Percentiles rank a stretch among this genome's conserved stretches.
Evolutionary conservation across 2,888 invertebrate genomes (phyloP).

Genomic region (Yponomeuta cagnagella): DNA sequence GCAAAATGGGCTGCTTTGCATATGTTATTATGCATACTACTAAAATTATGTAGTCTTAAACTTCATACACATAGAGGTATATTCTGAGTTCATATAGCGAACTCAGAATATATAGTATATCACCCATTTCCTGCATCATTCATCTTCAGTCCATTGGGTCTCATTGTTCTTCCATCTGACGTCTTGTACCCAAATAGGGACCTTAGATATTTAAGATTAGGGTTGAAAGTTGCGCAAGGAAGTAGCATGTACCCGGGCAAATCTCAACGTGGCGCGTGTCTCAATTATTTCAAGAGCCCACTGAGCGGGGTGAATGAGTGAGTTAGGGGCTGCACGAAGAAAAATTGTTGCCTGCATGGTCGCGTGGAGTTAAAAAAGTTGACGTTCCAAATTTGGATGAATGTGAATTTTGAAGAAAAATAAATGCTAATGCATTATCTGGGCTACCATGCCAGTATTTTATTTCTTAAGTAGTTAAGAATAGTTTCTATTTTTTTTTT

Average conservation of each 20-base stretch:
- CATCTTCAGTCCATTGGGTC: background rate
- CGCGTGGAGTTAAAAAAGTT: background rate
- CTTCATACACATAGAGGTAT: too few species aligned
- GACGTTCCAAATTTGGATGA: background rate
- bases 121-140: background rate
- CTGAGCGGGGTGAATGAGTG: background rate
- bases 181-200: background rate
- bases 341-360: background rate
- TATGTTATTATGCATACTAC: too few species aligned
- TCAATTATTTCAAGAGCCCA: background rate
- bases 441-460: too few species aligned
- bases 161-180: background rate
- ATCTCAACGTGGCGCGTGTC: constrained; percentile 1
- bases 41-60: too few species aligned
- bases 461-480: too few species aligned
- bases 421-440: too few species aligned
- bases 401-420: background rate
- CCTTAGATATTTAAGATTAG: background rate
- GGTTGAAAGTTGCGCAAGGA: background rate
- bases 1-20: too few species aligned
- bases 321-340: background rate
- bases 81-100: too few species aligned
- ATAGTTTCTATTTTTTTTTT: too few species aligned
- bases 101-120: too few species aligned
- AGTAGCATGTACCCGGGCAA: background rate